A percentile compares a stretch with the other conserved stretches of the same genome.
Evolutionary conservation across 53 echinoderm and acorn worm species (phyloP).

Genomic region (Patiria pectinifera): DNA sequence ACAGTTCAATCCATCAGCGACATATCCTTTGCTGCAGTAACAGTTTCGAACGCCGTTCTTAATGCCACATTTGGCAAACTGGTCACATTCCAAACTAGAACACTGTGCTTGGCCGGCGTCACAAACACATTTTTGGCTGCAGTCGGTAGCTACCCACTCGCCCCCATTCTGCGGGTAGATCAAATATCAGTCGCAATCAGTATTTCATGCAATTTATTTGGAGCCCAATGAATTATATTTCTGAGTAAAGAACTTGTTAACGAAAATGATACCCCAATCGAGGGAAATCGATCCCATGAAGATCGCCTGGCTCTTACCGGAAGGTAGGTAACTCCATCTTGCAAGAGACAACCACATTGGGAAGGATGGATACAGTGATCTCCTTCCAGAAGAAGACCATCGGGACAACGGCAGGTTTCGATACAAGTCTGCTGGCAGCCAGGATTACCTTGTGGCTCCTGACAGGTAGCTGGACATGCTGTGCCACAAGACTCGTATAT

Average conservation of each 20-base stretch:
- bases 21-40: conserved; percentile 73
- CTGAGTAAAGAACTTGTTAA: too few relatives aligned
- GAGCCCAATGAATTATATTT: too few relatives aligned
- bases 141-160: conserved; percentile 46
- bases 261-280: too few relatives aligned
- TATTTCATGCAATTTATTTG: too few relatives aligned
- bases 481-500: conserved; percentile 73
- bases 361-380: conserved; percentile 73
- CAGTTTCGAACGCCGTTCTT: conserved; percentile 77
- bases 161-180: conserved; percentile 54
- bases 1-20: conserved; percentile 46
- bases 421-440: conserved; percentile 60
- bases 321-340: conserved; percentile 69
- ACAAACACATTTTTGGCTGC: conserved; percentile 70
- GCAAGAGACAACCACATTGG: conserved; percentile 76
- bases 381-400: conserved; percentile 76
- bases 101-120: conserved; percentile 21
- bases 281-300: too few relatives aligned
- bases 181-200: too few relatives aligned
- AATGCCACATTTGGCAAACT: conserved; percentile 63
- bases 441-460: conserved; percentile 50
- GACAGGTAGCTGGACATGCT: conserved; percentile 83
- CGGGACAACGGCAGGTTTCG: conserved; percentile 82
- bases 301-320: conserved; percentile 65
- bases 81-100: conserved; percentile 46